Evolutionary conservation across 2,113 vertebrate genomes (phyloP), one percentile per base, ranked within the genome.

Genomic region (Chamaea fasciata): DNA sequence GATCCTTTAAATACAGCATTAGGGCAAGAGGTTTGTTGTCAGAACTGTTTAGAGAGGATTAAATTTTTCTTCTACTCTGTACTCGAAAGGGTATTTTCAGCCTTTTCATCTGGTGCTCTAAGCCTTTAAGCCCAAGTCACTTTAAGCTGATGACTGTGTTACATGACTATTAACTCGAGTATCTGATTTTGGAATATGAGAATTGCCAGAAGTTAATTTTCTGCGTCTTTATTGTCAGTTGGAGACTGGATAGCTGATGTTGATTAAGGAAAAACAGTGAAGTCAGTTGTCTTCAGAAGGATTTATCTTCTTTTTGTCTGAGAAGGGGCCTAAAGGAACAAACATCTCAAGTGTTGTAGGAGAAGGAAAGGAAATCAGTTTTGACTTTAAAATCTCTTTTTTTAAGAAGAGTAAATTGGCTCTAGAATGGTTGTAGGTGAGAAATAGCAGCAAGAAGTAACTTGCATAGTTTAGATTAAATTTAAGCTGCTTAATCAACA

Each of bases 11-110:
- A 60, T 62, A 56, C 1, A 69, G 41, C 14, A 9, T 68, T 74
- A 52, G 27, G 30, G 89, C n/a, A 30, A 67, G 39, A 78, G 60
- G 46, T 92, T 95, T 96, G 74, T 93, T 96, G 94, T 94, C 90
- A 86, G 80, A 90, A 76, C 60, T 91, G 42, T 97, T 93, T 89
- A 95, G 95, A 67, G 49, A 57, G 31, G 92, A 96, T 97, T 97
- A 93, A 87, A 89, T 95, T 91, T 92, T 27, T 4, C 60, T 93
- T 85, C 41, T 92, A 31, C 60, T 91, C 14, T 73, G 5, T 90
- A 81, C 56, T 83, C 83, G 57, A 46, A 79, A 92, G 91, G 94
- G 56, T 23, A 31, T 18, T 59, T 94, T 81, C 73, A 94, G 85
- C 70, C 92, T 95, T 95, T 96, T 95, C 89, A 70, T 93, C 56